Evolutionary conservation across 2,888 invertebrate genomes (phyloP).

Genomic region (Amblyjoppa fuscipennis): DNA sequence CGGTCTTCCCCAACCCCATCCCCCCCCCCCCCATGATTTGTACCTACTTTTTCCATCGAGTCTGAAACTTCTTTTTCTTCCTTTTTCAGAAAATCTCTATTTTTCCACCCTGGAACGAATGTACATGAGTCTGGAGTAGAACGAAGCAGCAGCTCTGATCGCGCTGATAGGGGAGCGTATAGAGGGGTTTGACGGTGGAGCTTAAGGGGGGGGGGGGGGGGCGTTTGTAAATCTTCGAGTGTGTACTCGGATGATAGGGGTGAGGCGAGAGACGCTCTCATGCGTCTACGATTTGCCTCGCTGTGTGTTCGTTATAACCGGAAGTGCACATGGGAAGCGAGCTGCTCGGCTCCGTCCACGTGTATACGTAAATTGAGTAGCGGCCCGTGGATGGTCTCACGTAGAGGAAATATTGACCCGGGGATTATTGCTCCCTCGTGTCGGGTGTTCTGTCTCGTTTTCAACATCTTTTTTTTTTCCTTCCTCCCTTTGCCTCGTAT

Average conservation of each 20-base stretch:
- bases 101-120: background rate
- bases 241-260: conserved; percentile 2
- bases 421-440: conserved; percentile 67
- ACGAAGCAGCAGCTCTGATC: background rate
- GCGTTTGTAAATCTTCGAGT: background rate
- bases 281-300: background rate
- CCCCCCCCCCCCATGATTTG: background rate
- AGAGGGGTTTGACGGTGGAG: too few relatives aligned
- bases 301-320: background rate
- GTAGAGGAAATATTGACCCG: conserved; percentile 70
- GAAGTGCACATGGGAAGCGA: background rate
- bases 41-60: background rate
- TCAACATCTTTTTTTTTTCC: conserved; percentile 18
- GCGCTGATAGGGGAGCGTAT: background rate
- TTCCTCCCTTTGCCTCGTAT: background rate
- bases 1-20: too few relatives aligned
- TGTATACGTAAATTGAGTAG: conserved; percentile 57
- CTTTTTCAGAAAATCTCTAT: background rate
- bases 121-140: background rate
- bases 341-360: conserved; percentile 15
- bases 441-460: conserved; percentile 36
- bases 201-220: background rate
- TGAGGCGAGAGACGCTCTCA: background rate
- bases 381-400: conserved; percentile 53
- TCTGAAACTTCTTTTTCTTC: conserved; percentile 7